phyloP scores from a whole-genome alignment of 1,140 invertebrate species.

The Wiebesia pumilae region DNA sequence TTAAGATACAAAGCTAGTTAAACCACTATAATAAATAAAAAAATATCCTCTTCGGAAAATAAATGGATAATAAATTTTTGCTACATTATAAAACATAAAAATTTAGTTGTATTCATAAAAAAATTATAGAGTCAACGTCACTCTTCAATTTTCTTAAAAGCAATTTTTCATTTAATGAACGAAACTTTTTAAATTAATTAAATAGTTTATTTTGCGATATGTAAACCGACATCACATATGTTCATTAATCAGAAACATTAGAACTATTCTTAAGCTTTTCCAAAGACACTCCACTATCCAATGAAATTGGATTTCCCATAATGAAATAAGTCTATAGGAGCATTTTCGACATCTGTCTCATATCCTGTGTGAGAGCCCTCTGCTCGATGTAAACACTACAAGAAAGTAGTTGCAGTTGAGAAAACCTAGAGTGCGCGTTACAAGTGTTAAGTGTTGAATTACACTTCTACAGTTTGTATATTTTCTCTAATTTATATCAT shows the following conservation, averaged over 20 bases:
- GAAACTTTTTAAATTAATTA: too few relatives aligned
- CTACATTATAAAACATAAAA: neutral
- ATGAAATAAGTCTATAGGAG: too few relatives aligned
- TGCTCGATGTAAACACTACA: conserved; percentile 15
- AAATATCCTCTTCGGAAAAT: neutral
- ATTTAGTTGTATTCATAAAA: neutral
- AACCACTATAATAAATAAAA: neutral
- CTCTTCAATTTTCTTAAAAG: too few relatives aligned
- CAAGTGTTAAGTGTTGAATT: too few relatives aligned
- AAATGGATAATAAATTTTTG: conserved; percentile 3
- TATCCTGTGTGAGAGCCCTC: too few relatives aligned
- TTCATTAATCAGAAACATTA: neutral
- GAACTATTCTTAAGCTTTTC: neutral
- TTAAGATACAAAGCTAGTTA: neutral
- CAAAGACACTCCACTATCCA: neutral
- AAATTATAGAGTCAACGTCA: neutral
- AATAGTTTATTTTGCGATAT: too few relatives aligned
- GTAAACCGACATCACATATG: neutral
- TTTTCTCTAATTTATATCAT: neutral
- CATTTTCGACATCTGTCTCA: neutral
- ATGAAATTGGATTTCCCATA: neutral
- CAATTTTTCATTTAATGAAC: too few relatives aligned
- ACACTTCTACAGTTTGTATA: neutral
- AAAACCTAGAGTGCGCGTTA: neutral
- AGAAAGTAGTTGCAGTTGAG: conserved; percentile 24